Conservation (phyloP, 2,797 vertebrate genomes). For the Sebastes diploproa region DNA sequence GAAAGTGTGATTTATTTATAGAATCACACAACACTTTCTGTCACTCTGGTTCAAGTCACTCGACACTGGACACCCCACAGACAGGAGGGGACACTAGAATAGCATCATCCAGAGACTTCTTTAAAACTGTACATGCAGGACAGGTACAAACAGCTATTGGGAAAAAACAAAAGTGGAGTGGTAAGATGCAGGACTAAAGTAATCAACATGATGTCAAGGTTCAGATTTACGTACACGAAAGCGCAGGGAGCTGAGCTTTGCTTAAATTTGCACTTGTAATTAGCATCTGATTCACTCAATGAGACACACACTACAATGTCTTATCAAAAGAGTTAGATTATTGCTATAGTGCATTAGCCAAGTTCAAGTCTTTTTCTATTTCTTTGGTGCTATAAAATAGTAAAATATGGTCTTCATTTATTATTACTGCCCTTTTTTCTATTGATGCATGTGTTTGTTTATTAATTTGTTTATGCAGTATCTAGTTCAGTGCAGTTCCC, state of each 20-base stretch:
- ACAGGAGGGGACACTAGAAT: slow-evolving; percentile 6
- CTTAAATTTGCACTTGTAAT: not conserved
- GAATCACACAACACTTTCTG: slow-evolving; percentile 47
- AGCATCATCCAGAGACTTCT: not conserved
- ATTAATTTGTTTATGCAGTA: too few species aligned
- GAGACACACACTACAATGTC: not conserved
- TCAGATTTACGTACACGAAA: not conserved
- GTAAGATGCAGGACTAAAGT: not conserved
- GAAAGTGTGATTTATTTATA: slow-evolving; percentile 67
- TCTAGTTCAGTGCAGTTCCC: not conserved
- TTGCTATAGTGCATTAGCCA: not conserved
- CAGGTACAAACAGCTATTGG: not conserved
- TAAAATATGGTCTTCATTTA: not conserved
- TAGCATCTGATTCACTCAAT: not conserved
- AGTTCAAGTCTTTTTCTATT: not conserved
- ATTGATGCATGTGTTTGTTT: not conserved
- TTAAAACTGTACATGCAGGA: not conserved
- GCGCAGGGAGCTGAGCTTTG: not conserved
- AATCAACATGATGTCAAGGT: not conserved
- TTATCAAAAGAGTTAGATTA: not conserved
- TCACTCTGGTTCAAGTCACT: slow-evolving; percentile 50
- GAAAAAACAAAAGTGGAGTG: not conserved
- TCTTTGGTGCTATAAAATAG: not conserved
- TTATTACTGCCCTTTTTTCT: not conserved
- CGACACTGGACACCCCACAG: slow-evolving; percentile 43